Base-by-base conservation (phyloP, 2,797 vertebrate species). In the Sebastes cheni region DNA sequence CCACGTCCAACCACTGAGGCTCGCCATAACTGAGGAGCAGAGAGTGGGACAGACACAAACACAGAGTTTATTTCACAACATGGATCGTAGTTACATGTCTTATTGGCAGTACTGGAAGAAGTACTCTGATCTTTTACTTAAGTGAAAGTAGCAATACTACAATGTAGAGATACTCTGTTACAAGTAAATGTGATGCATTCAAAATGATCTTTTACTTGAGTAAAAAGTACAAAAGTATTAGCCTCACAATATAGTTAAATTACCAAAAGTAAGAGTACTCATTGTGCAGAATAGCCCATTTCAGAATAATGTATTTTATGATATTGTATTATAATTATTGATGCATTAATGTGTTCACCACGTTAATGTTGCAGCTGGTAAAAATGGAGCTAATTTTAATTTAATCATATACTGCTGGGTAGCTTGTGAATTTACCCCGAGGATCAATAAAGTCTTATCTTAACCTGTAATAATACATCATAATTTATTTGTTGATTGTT, bases 1-100 rank as follows among this genome's bases (percentile, higher is more conserved):
- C 68, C 71, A 94, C 96, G 11, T 95, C 89, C 75, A 88, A 86
- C 97, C 97, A 99, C 0, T 84, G 80, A 10, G 80, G 91, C 77
- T 97, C 93, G 1, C 98, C 97, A 11, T 98, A 98, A 46, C 98
- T 98, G 16, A 30, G 66, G 60, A 39, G 46, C 3, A 20, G 5
- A 74, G 7, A 42, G 32, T 25, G 27, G 9, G 42, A 46, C 42
- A 16, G 9, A 29, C 27, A 22, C 11, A 50, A 4, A 52, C 22
- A 77, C 8, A 74, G 2, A 39, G 32, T 20, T 64, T 52, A 27
- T 8, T 50, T 75, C 22, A 20, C 61, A n/a, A 4, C 32, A 22
- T 18, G 52, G 5, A 29, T 42, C 23, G 25, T 14, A 14, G 22
- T 39, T 18, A 14, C 14, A 30, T 22, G 6, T 54, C 22, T 12